Evolutionary conservation across 2,888 invertebrate genomes (phyloP).

Genomic region (Ochropleura leucogaster): DNA sequence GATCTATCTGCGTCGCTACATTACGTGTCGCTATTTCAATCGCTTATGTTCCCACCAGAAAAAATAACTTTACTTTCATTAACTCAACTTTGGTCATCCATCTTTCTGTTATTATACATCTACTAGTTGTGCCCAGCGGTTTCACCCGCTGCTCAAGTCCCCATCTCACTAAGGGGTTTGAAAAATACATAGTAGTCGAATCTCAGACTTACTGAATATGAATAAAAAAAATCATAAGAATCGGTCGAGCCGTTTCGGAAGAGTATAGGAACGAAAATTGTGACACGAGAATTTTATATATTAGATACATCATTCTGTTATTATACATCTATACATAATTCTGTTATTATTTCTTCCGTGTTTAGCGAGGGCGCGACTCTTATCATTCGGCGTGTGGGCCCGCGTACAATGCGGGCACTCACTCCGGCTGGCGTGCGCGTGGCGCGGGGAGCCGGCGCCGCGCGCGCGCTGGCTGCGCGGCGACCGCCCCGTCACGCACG

Average conservation of each 20-base stretch:
- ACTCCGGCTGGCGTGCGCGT: constrained; percentile 93
- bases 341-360: background rate
- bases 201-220: no score
- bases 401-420: constrained; percentile 93
- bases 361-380: constrained; percentile 94
- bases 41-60: background rate
- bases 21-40: background rate
- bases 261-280: no score
- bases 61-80: background rate
- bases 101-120: background rate
- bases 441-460: constrained; percentile 94
- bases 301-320: no score
- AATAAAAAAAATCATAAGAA: no score
- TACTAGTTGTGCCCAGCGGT: no score
- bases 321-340: no score
- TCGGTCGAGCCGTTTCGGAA: no score
- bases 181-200: no score
- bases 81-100: background rate
- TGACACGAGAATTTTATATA: no score
- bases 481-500: constrained; percentile 93
- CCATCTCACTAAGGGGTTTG: no score
- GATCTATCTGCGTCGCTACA: background rate
- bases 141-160: no score
- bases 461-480: constrained; percentile 94
- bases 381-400: constrained; percentile 95